These are phyloP conservation scores for Campaea margaritaria DNA, from an alignment of 2,888 invertebrate genomes.

Conservation along the genomic window DNA sequence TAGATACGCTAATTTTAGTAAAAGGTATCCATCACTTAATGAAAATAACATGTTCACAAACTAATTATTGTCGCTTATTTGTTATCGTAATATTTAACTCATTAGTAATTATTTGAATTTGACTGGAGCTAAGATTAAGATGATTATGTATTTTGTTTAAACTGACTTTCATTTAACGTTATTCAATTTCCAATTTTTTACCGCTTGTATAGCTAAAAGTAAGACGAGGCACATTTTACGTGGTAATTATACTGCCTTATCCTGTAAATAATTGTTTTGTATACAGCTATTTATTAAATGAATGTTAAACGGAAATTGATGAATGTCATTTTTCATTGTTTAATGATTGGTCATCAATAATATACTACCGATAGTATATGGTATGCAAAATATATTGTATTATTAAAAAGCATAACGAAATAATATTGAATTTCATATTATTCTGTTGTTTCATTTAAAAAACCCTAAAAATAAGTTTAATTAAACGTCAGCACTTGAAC, in stretches of 20 bases:
- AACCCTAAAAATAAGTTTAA: too few species aligned
- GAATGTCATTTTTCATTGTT: constrained; percentile 83
- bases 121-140: constrained; percentile 76
- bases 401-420: constrained; percentile 85
- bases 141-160: constrained; percentile 68
- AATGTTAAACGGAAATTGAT: constrained; percentile 83
- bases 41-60: constrained; percentile 82
- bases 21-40: constrained; percentile 57
- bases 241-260: constrained; percentile 84
- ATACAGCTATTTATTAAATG: constrained; percentile 86
- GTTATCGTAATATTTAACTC: constrained; percentile 77
- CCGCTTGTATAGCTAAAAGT: constrained; percentile 82
- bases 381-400: constrained; percentile 84
- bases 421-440: constrained; percentile 86
- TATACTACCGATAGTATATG: constrained; percentile 83
- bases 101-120: constrained; percentile 78
- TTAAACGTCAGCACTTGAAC: too few species aligned
- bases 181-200: constrained; percentile 78
- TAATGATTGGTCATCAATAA: constrained; percentile 84
- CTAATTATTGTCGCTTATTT: constrained; percentile 79
- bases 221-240: constrained; percentile 81
- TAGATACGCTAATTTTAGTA: constrained; percentile 55
- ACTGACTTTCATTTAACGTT: constrained; percentile 72
- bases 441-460: constrained; percentile 66
- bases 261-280: constrained; percentile 86